Percentiles rank a stretch among this genome's conserved stretches.
These are phyloP conservation scores for Phalacrocorax pelagicus DNA, from an alignment of 2,113 vertebrate species.

Conservation along the genomic window DNA sequence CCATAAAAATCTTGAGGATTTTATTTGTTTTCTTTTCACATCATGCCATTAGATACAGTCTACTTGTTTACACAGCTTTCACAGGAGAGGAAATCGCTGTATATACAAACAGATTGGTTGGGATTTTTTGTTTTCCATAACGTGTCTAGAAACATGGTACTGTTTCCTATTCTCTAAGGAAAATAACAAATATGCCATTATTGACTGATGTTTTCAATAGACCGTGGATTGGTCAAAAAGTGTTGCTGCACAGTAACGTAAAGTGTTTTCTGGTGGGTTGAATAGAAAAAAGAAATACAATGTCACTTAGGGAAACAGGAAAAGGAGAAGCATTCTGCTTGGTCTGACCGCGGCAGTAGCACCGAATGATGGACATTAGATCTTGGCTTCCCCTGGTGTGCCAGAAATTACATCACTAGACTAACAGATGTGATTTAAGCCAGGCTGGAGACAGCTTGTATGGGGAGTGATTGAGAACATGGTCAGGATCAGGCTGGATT, in stretches of 20 bases:
- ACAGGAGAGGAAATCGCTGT: neutral
- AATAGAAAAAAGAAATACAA: neutral
- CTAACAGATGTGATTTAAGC: neutral
- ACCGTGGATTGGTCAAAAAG: neutral
- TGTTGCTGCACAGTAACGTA: neutral
- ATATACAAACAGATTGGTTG: neutral
- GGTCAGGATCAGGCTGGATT: neutral
- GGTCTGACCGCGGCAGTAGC: neutral
- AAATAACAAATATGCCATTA: neutral
- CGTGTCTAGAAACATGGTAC: neutral
- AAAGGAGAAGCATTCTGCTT: neutral
- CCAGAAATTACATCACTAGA: neutral
- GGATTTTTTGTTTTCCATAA: neutral
- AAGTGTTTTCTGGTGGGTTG: neutral
- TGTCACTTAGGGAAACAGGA: neutral
- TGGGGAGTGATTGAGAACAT: neutral
- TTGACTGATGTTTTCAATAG: neutral
- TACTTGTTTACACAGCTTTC: slow-evolving; percentile 24
- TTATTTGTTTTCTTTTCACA: neutral
- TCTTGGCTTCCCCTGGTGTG: neutral
- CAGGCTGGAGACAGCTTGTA: slow-evolving; percentile 2
- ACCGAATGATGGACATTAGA: slow-evolving; percentile 1
- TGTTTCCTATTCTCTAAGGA: neutral
- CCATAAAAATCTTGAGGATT: neutral
- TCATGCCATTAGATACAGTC: neutral